Evolutionary conservation across 1,140 invertebrate genomes (phyloP), one percentile per base, ranked within the genome.

Genomic region (Apis dorsata): DNA sequence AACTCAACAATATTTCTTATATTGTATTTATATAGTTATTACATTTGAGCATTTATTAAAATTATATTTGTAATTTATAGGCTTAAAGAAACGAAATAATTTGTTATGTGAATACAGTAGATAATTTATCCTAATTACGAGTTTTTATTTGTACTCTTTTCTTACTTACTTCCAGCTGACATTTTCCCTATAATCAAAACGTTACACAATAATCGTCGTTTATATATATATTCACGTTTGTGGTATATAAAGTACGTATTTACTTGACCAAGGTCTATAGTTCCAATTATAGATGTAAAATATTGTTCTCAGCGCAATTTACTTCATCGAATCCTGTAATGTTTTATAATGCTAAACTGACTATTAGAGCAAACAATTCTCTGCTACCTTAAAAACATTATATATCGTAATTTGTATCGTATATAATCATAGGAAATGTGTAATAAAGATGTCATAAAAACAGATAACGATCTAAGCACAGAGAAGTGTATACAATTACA

Each of bases 401-500:
- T 24, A 24, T 51, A 19, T 21, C 15, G n/a, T 51, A 71, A 71
- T 51, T 24, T n/a, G 12, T 17, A 53, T 21, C 49, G 49, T 24
- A 21, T n/a, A 17, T 51, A 71, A 71, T 49, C 13, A 17, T 13
- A 9, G 15, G n/a, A 71, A 51, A n/a, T 2, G 49, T 71, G 4
- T 71, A 71, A 71, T 71, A 71, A 71, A 53, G n/a, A 53, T 53
- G 69, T 49, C 69, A 17, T 51, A 24, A 71, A 71, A 13, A n/a
- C 24, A 5, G 19, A 51, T 51, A 70, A n/a, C n/a, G 10, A 44
- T 44, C 34, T 0, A 44, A 44, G 44, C 21, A 9, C 2, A 2
- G 68, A 17, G 9, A 10, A 11, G 15, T 34, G 15, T 24, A 15
- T 9, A 19, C 15, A 15, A 53, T 71, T 71, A 24, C 15, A 15